Evolutionary conservation across 2,113 vertebrate genomes (phyloP).

Genomic region (Oriolus oriolus): DNA sequence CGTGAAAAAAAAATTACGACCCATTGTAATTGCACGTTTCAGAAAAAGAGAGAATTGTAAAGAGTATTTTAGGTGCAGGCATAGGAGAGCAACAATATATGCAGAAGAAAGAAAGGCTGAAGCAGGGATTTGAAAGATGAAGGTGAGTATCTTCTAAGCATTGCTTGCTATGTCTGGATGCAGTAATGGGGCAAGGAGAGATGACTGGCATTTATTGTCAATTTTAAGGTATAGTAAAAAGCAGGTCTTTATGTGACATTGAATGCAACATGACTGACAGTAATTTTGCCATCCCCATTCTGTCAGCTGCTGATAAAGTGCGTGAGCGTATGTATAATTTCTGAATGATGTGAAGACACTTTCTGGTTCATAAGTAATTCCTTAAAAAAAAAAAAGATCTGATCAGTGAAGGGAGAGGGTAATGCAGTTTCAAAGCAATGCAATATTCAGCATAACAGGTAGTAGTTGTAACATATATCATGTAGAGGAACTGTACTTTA

Average conservation of each 20-base stretch:
- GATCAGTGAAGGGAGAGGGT: not conserved
- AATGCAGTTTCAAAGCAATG: constrained; percentile 52
- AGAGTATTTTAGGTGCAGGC: not conserved
- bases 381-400: constrained; percentile 19
- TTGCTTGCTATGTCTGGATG: not conserved
- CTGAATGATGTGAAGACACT: constrained; percentile 56
- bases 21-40: not conserved
- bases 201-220: constrained; percentile 55
- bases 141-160: not conserved
- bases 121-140: constrained; percentile 17
- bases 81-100: not conserved
- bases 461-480: constrained; percentile 49
- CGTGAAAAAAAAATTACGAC: not conserved
- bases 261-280: constrained; percentile 54
- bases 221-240: constrained; percentile 54
- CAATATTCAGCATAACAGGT: constrained; percentile 55
- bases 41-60: not conserved
- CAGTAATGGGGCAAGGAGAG: constrained; percentile 31
- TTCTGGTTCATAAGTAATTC: constrained; percentile 51
- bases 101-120: not conserved
- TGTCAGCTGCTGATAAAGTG: constrained; percentile 54
- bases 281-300: constrained; percentile 55
- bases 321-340: constrained; percentile 62
- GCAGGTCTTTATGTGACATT: constrained; percentile 57
- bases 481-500: constrained; percentile 36